These are phyloP conservation scores for Stegana nigrithorax DNA, from an alignment of 2,888 invertebrate genomes.

Conservation along the genomic window DNA sequence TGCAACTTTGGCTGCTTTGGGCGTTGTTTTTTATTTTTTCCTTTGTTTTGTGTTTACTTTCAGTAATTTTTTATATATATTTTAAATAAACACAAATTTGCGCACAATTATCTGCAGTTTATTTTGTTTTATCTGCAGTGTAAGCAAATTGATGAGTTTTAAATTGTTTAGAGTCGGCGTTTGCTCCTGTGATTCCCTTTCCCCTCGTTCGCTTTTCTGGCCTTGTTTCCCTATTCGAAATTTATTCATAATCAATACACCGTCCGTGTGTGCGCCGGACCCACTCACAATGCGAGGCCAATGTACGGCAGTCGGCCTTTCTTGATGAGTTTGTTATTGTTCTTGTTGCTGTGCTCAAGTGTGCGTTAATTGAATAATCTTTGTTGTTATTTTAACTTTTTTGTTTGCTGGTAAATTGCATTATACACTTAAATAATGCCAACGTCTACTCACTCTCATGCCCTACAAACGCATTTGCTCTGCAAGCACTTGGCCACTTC, in stretches of 20 bases:
- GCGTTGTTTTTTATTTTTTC: conserved; percentile 28
- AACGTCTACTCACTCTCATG: too few relatives aligned
- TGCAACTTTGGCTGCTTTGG: not conserved
- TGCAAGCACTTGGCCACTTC: not conserved
- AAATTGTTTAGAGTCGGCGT: conserved; percentile 43
- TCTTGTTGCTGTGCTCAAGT: not conserved
- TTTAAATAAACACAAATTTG: too few relatives aligned
- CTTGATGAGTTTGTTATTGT: not conserved
- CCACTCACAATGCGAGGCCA: conserved; percentile 11
- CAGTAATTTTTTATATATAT: too few relatives aligned
- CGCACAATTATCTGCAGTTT: not conserved
- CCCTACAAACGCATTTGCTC: not conserved
- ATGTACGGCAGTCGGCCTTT: conserved; percentile 20
- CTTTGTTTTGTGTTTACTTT: conserved; percentile 49
- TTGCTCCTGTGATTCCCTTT: not conserved
- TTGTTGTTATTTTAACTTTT: not conserved
- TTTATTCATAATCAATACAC: conserved; percentile 43
- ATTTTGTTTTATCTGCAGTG: not conserved
- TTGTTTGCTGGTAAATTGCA: not conserved
- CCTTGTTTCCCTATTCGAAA: conserved; percentile 18
- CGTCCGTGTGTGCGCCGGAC: not conserved
- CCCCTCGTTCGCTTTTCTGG: not conserved
- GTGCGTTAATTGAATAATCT: conserved; percentile 12
- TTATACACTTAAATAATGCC: not conserved
- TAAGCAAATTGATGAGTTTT: conserved; percentile 51